Conservation (phyloP, 1,140 invertebrate genomes). For the Aphaenogaster floridana region DNA sequence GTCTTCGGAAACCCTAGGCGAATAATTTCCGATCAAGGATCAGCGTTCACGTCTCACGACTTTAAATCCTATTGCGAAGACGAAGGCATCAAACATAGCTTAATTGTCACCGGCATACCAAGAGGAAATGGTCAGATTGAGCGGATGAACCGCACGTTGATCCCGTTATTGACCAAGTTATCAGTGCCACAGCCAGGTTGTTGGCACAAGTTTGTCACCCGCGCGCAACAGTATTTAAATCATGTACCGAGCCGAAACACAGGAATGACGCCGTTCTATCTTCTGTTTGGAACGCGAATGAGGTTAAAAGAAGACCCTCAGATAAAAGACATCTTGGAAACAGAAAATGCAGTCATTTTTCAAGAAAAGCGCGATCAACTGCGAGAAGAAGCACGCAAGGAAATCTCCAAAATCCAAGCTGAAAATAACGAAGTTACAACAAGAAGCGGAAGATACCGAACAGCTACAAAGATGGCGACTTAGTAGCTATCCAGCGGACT, state of each 20-base stretch:
- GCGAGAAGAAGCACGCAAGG: not conserved
- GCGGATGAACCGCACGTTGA: not conserved
- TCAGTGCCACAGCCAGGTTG: not conserved
- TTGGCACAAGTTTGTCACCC: not conserved
- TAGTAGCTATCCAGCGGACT: no score
- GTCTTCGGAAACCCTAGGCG: slow-evolving; percentile 1
- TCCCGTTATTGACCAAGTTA: slow-evolving; percentile 2
- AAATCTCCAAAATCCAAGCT: no score
- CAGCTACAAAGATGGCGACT: no score
- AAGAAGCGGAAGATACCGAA: no score
- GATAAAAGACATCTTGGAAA: not conserved
- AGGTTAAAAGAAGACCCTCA: not conserved
- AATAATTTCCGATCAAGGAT: slow-evolving; percentile 9
- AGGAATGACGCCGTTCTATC: not conserved
- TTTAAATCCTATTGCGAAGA: slow-evolving; percentile 9
- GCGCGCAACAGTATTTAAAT: slow-evolving; percentile 17
- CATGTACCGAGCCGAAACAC: not conserved
- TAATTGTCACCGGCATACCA: not conserved
- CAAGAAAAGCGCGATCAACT: not conserved
- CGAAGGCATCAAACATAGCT: not conserved
- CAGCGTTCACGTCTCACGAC: not conserved
- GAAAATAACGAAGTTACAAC: no score
- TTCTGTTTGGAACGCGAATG: not conserved
- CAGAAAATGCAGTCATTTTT: not conserved
- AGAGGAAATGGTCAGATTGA: slow-evolving; percentile 17